phyloP scores from a whole-genome alignment of 2,888 invertebrate species.

The Lasius fuliginosus region DNA sequence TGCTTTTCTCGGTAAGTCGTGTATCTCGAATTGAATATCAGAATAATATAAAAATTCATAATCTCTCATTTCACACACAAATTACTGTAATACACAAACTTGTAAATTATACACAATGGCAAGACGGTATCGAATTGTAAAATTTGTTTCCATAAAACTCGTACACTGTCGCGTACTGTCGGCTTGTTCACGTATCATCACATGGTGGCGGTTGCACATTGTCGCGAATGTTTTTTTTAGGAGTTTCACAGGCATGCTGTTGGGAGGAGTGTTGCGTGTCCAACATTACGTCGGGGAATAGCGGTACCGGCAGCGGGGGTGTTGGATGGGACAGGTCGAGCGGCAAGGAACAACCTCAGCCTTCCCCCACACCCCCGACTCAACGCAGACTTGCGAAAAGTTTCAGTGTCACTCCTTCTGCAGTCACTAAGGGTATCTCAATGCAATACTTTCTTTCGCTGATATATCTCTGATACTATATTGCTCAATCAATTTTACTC shows the following conservation, averaged over 20 bases:
- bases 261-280: slow-evolving; percentile 85
- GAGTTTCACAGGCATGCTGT: slow-evolving; percentile 85
- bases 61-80: neutral
- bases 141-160: slow-evolving; percentile 28
- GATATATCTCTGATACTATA: slow-evolving; percentile 19
- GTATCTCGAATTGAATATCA: slow-evolving; percentile 10
- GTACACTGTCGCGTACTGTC: slow-evolving; percentile 47
- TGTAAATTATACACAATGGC: slow-evolving; percentile 2
- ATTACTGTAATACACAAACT: neutral
- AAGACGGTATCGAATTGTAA: neutral
- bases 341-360: slow-evolving; percentile 87
- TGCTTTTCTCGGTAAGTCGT: slow-evolving; percentile 94
- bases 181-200: slow-evolving; percentile 57
- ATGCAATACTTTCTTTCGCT: slow-evolving; percentile 43
- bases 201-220: slow-evolving; percentile 81
- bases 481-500: slow-evolving; percentile 11
- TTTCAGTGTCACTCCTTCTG: slow-evolving; percentile 94
- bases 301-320: slow-evolving; percentile 79
- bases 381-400: slow-evolving; percentile 96
- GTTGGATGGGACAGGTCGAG: slow-evolving; percentile 81
- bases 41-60: slow-evolving; percentile 10
- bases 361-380: slow-evolving; percentile 93
- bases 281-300: slow-evolving; percentile 78
- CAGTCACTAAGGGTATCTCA: slow-evolving; percentile 88
- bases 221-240: slow-evolving; percentile 79